These are phyloP conservation scores for Myiotriccus ornatus DNA, from an alignment of 2,797 vertebrate genomes.

Conservation along the genomic window DNA sequence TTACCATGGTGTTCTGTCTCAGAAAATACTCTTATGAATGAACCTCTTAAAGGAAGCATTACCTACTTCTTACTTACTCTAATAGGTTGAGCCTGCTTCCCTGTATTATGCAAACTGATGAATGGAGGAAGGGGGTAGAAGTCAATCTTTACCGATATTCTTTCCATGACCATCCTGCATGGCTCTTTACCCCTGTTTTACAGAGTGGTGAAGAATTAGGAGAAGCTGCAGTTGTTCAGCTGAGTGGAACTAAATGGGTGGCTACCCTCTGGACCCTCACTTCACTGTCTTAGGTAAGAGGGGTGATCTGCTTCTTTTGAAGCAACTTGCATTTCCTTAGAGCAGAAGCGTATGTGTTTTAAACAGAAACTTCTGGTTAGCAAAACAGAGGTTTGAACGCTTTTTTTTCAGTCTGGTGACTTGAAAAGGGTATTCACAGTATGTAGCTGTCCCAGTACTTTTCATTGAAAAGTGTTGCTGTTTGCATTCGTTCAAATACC, in stretches of 20 bases:
- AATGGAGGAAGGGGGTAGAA: slow-evolving; percentile 26
- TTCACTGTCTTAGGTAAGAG: slow-evolving; percentile 45
- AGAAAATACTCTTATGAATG: background rate
- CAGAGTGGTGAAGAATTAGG: slow-evolving; percentile 56
- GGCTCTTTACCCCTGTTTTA: slow-evolving; percentile 42
- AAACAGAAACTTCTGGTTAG: background rate
- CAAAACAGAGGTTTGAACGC: background rate
- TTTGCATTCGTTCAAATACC: background rate
- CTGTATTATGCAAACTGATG: slow-evolving; percentile 27
- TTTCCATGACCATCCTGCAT: background rate
- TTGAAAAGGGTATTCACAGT: background rate
- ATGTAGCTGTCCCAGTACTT: background rate
- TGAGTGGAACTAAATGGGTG: slow-evolving; percentile 48
- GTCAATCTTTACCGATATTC: background rate
- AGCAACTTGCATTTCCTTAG: background rate
- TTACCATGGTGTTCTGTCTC: background rate
- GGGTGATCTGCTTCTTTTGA: background rate
- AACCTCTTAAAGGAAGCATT: slow-evolving; percentile 29
- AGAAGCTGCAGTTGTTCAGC: slow-evolving; percentile 41
- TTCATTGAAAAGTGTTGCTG: background rate
- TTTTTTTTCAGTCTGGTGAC: background rate
- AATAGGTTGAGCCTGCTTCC: slow-evolving; percentile 47
- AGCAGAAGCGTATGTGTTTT: background rate
- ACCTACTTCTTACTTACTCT: slow-evolving; percentile 37
- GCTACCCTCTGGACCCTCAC: slow-evolving; percentile 40